phyloP scores from a whole-genome alignment of 2,888 invertebrate species.

The Trimorus sp. region DNA sequence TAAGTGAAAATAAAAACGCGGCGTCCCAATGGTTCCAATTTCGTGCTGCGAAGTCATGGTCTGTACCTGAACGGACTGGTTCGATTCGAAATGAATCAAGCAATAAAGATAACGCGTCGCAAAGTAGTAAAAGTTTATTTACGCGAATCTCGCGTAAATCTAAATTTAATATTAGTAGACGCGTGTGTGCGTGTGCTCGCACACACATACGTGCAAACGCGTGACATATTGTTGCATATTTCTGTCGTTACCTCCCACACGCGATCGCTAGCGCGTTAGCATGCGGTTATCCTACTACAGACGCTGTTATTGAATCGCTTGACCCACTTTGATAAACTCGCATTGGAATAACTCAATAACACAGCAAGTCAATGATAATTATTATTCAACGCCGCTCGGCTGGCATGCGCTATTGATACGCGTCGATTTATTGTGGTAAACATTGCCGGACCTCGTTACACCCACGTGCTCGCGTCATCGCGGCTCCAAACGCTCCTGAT shows the following conservation, averaged over 20 bases:
- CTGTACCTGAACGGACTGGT: constrained; percentile 1
- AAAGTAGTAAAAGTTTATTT: constrained; percentile 42
- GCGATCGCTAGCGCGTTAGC: constrained; percentile 69
- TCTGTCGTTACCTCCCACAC: constrained; percentile 71
- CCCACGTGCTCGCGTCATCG: constrained; percentile 58
- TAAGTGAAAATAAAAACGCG: constrained; percentile 3
- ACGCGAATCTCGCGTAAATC: constrained; percentile 35
- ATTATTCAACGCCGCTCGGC: constrained; percentile 74
- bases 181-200: constrained; percentile 14
- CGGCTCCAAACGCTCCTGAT: constrained; percentile 9
- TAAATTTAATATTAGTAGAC: constrained; percentile 46
- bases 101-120: constrained; percentile 21
- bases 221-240: constrained; percentile 65
- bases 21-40: no score
- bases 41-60: neutral
- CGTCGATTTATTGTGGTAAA: constrained; percentile 62
- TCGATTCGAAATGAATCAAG: constrained; percentile 11
- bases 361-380: constrained; percentile 76
- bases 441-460: constrained; percentile 63
- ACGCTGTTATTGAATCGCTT: constrained; percentile 80
- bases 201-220: constrained; percentile 27
- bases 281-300: constrained; percentile 74
- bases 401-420: constrained; percentile 64
- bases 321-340: constrained; percentile 82
- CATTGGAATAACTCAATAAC: constrained; percentile 80